A percentile compares a stretch with the other conserved stretches of the same genome.
Conservation (phyloP, 2,797 vertebrate genomes). For the Florisuga fusca region DNA sequence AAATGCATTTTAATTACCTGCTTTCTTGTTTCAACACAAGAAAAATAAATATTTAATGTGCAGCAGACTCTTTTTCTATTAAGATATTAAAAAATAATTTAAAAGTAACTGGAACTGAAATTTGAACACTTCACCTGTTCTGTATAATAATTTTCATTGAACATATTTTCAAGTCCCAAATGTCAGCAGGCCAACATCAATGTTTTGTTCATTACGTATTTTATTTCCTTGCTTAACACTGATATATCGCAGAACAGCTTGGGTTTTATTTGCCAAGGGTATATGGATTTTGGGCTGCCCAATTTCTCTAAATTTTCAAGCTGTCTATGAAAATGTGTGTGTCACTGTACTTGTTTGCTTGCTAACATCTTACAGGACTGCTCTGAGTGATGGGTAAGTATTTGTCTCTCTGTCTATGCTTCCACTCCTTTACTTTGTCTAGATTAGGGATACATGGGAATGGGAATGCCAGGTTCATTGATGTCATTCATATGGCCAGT, state of each 20-base stretch:
- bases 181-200: background rate
- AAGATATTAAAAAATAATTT: background rate
- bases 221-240: background rate
- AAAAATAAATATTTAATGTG: background rate
- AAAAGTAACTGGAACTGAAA: background rate
- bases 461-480: background rate
- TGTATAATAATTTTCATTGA: background rate
- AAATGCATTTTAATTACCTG: background rate
- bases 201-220: background rate
- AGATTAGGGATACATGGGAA: background rate
- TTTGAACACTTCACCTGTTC: background rate
- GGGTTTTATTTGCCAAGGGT: background rate
- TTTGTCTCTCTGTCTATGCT: rapidly evolving
- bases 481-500: rapidly evolving
- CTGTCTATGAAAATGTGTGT: background rate
- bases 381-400: background rate
- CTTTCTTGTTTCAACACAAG: background rate
- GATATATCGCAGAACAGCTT: background rate
- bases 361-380: background rate
- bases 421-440: background rate
- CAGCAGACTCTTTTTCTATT: background rate
- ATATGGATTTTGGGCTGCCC: background rate
- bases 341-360: background rate
- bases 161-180: background rate
- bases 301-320: background rate